A percentile compares a stretch with the other conserved stretches of the same genome.
These are phyloP conservation scores for Tapera naevia DNA, from an alignment of 2,797 vertebrate species.

Conservation along the genomic window DNA sequence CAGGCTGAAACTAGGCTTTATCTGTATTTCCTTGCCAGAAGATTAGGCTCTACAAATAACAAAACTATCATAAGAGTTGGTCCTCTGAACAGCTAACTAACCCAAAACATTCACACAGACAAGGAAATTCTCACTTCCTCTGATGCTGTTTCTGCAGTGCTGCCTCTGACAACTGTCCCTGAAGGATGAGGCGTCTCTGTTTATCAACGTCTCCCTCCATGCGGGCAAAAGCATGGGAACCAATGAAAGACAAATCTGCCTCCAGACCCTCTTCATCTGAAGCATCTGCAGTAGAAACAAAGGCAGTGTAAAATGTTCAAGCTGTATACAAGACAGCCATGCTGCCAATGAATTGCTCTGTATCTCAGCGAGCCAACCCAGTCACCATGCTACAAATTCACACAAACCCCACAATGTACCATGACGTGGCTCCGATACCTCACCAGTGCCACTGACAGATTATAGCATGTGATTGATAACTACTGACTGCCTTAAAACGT, in stretches of 20 bases:
- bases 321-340: neutral
- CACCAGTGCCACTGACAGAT: neutral
- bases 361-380: neutral
- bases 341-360: neutral
- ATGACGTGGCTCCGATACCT: neutral
- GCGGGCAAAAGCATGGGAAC: constrained; percentile 93
- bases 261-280: constrained; percentile 84
- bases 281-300: constrained; percentile 72
- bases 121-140: constrained; percentile 86
- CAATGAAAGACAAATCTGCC: constrained; percentile 89
- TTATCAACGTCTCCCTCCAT: constrained; percentile 99
- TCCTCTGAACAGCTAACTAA: neutral
- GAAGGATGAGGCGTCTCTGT: constrained; percentile 90
- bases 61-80: neutral
- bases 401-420: accelerated
- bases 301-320: neutral
- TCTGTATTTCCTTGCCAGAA: neutral
- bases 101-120: neutral
- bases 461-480: neutral
- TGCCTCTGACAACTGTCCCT: constrained; percentile 92
- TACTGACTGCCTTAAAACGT: neutral
- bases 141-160: constrained; percentile 94
- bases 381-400: neutral
- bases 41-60: neutral
- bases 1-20: neutral